Base-by-base conservation (phyloP, 2,888 invertebrate genomes). In the Trachelus tabidus region DNA sequence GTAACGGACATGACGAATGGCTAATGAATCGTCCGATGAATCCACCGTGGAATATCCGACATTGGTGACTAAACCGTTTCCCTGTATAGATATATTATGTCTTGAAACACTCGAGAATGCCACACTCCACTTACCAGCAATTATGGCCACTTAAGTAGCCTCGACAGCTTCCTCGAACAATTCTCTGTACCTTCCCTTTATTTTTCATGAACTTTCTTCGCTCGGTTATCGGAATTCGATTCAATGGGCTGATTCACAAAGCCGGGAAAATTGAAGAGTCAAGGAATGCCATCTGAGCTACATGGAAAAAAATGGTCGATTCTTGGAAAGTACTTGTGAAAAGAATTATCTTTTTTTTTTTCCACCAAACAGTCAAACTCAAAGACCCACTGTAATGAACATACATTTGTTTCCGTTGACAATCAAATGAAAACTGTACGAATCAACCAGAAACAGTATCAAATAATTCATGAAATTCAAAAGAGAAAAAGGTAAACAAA, bases 71-170 rank as follows among this genome's bases (percentile, higher is more conserved):
- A 56, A 56, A 56, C 2, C 56, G 56, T 56, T 56, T 56, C 56
- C 56, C 23, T 56, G 56, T 56, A 56, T 9, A 56, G 56, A 56
- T 56, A 56, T 56, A 23, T 56, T 23, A 56, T 56, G 56, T 23
- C 56, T 56, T 56, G 56, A 56, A 56, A 56, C 56, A 56, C 56
- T 56, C 77, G 34, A 75, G 69, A 56, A 37, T 37, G 69, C 77
- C 77, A 69, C 79, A 74, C 77, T 79, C 79, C 76, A 76, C 77
- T 80, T 74, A 30, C 76, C 75, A 77, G 76, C 76, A 80, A 80
- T 79, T 79, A 80, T 77, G 75, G 79, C 69, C 77, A 80, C 77
- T 79, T 77, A 74, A 69, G 71, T 34, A 71, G 15, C 71, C 15
- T 23, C 71, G 31, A 33, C 71, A 34, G 33, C 71, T 71, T 71